Evolutionary conservation across 2,113 vertebrate genomes (phyloP).

Genomic region (Microtus pennsylvanicus): DNA sequence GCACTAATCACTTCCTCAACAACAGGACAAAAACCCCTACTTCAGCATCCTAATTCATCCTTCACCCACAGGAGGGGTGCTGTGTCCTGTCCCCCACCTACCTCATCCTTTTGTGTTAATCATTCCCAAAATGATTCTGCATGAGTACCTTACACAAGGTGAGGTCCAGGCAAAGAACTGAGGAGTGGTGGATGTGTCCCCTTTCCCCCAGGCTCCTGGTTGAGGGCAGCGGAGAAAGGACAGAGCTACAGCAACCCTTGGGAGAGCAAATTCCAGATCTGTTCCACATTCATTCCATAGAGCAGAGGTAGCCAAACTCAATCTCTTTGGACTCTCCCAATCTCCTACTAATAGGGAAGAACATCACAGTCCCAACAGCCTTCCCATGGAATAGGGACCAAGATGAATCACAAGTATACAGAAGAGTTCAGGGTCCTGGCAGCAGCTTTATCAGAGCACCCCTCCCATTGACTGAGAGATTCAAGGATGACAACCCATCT

Average conservation of each 20-base stretch:
- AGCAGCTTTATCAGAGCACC: background rate
- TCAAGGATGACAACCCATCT: background rate
- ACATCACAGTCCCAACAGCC: background rate
- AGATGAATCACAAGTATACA: accelerated
- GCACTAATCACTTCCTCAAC: background rate
- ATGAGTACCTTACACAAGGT: background rate
- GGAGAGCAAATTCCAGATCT: background rate
- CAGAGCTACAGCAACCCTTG: constrained; percentile 13
- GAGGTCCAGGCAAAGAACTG: background rate
- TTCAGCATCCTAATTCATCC: background rate
- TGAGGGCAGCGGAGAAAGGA: background rate
- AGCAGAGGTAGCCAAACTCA: background rate
- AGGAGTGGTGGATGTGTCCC: background rate
- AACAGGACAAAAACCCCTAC: background rate
- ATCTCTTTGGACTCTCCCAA: background rate
- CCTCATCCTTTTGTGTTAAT: background rate
- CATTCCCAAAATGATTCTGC: constrained; percentile 63
- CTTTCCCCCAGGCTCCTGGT: background rate
- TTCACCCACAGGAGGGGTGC: constrained; percentile 67
- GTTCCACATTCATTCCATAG: background rate
- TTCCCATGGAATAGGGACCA: background rate
- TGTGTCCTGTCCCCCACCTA: background rate
- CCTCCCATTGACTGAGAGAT: background rate
- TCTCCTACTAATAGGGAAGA: background rate
- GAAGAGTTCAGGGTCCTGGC: background rate